These are phyloP conservation scores for Drosophila maculinotata DNA, from an alignment of 2,888 invertebrate genomes.

Conservation along the genomic window DNA sequence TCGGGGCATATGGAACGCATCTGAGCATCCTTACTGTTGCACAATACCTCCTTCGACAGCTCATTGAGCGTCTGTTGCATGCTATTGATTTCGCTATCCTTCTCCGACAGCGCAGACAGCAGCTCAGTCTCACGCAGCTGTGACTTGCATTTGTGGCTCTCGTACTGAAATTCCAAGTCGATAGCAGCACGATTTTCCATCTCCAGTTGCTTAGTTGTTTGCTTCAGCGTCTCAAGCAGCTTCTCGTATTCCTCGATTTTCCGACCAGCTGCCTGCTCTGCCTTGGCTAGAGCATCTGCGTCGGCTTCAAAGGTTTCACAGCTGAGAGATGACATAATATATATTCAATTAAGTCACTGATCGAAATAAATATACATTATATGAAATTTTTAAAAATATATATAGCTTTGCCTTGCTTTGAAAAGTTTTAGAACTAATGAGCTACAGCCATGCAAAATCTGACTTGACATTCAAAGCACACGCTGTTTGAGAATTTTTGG, in stretches of 20 bases:
- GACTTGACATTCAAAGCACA: no score
- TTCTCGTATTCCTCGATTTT: constrained; percentile 86
- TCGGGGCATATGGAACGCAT: constrained; percentile 66
- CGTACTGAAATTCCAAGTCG: constrained; percentile 86
- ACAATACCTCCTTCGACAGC: constrained; percentile 60
- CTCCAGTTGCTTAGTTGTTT: constrained; percentile 67
- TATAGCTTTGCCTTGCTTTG: no score
- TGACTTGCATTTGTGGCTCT: constrained; percentile 86
- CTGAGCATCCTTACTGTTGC: constrained; percentile 72
- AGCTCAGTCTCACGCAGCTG: constrained; percentile 87
- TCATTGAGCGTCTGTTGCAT: constrained; percentile 65
- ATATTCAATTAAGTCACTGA: no score
- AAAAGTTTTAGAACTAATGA: no score
- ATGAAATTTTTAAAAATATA: no score
- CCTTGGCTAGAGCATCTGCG: no score
- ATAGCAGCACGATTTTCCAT: constrained; percentile 79
- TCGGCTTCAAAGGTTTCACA: constrained; percentile 55
- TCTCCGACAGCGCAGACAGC: constrained; percentile 85
- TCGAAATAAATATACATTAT: no score
- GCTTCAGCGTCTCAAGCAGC: constrained; percentile 70
- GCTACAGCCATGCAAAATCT: no score
- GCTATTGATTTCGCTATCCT: constrained; percentile 63
- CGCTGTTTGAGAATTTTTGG: no score
- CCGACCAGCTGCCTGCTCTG: constrained; percentile 80
- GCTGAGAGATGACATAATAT: constrained; percentile 37